These are phyloP conservation scores for Hormaphis cornu DNA, from an alignment of 1,140 invertebrate species.

Conservation along the genomic window DNA sequence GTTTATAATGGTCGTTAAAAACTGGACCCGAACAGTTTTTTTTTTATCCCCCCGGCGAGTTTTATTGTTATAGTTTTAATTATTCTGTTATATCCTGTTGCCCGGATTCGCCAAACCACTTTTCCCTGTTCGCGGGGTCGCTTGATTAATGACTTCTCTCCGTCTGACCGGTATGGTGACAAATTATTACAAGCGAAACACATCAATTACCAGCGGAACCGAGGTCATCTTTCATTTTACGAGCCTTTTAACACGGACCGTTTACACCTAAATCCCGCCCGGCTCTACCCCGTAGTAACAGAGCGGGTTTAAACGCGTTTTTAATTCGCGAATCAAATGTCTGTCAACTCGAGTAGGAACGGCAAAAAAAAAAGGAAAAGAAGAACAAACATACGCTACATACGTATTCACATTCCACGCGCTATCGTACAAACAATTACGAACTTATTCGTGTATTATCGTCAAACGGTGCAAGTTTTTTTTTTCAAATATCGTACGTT, in stretches of 20 bases:
- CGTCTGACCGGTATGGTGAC: slow-evolving; percentile 18
- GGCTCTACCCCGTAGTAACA: not conserved
- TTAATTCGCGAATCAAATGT: not conserved
- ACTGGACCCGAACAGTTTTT: not conserved
- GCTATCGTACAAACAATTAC: too few species aligned
- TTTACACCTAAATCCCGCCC: slow-evolving; percentile 24
- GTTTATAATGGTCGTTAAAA: slow-evolving; percentile 27
- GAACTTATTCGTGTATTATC: too few species aligned
- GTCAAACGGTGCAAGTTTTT: too few species aligned
- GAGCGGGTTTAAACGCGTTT: slow-evolving; percentile 7
- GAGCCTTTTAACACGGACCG: not conserved
- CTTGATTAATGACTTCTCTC: slow-evolving; percentile 16
- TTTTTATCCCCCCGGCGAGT: not conserved
- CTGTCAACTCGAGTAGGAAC: not conserved
- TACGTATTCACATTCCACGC: too few species aligned
- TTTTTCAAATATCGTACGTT: too few species aligned
- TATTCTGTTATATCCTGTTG: slow-evolving; percentile 10
- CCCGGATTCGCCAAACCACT: not conserved
- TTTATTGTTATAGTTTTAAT: slow-evolving; percentile 26
- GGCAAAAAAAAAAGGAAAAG: not conserved
- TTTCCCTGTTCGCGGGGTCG: not conserved
- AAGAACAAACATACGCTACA: not conserved
- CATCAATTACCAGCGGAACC: slow-evolving; percentile 23
- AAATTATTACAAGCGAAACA: slow-evolving; percentile 20
- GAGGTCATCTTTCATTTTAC: slow-evolving; percentile 25